These are phyloP conservation scores for Diadegma fenestrale DNA, from an alignment of 2,888 invertebrate species.

Conservation along the genomic window DNA sequence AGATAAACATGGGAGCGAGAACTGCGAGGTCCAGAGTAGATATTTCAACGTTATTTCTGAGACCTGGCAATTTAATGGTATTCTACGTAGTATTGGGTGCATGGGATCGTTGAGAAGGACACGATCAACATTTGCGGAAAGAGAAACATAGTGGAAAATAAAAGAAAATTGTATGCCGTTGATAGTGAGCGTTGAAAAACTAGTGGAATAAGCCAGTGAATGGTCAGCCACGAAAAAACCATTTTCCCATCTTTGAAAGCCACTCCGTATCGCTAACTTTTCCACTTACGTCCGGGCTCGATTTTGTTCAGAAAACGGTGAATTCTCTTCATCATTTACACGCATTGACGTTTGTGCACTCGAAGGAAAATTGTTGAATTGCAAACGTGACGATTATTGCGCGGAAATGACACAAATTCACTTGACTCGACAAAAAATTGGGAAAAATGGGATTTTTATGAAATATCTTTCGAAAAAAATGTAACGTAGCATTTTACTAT, in stretches of 20 bases:
- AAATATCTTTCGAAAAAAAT: background rate
- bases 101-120: constrained; percentile 19
- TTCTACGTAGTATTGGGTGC: constrained; percentile 30
- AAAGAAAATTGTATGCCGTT: background rate
- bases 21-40: constrained; percentile 45
- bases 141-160: background rate
- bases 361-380: background rate
- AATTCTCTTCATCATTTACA: background rate
- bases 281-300: background rate
- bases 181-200: background rate
- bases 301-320: background rate
- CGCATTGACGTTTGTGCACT: too few species aligned
- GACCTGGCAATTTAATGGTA: constrained; percentile 22
- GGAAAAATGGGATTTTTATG: background rate
- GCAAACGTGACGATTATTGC: background rate
- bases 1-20: constrained; percentile 50
- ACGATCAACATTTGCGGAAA: constrained; percentile 43
- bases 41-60: constrained; percentile 56
- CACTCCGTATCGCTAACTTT: background rate
- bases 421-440: background rate
- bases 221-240: constrained; percentile 16
- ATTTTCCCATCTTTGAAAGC: constrained; percentile 4
- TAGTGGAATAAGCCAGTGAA: constrained; percentile 18
- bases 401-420: background rate
- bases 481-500: background rate